phyloP scores from a whole-genome alignment of 2,888 invertebrate species.

The Luperina nickerlii region DNA sequence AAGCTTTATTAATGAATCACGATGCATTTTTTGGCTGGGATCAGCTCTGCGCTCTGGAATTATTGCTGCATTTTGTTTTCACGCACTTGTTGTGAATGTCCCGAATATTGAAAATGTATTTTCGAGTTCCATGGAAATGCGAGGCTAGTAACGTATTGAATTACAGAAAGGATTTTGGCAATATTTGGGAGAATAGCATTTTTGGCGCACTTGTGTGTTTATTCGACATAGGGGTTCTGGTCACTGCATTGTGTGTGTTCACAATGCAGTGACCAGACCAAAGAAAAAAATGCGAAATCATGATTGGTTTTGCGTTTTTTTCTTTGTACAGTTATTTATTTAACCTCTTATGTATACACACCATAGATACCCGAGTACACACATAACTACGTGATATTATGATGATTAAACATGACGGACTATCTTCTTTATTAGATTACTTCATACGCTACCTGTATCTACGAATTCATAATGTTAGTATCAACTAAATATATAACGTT shows the following conservation, averaged over 20 bases:
- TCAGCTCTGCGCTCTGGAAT: neutral
- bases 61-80: slow-evolving; percentile 3
- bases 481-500: neutral
- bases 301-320: neutral
- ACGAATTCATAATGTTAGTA: neutral
- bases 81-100: neutral
- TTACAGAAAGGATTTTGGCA: slow-evolving; percentile 14
- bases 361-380: neutral
- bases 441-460: neutral
- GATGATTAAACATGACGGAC: neutral
- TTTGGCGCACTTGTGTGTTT: neutral
- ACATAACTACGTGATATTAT: neutral
- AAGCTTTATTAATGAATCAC: no score
- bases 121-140: slow-evolving; percentile 4
- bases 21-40: no score
- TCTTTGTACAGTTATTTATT: no score
- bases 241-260: neutral
- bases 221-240: neutral
- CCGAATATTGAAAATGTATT: slow-evolving; percentile 15
- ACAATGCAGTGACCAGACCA: no score
- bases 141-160: slow-evolving; percentile 8
- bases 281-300: no score
- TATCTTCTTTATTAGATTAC: neutral
- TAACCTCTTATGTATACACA: neutral
- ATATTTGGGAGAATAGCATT: neutral